Conservation (phyloP, 2,797 vertebrate species). For the Brachyalestes nurse region DNA sequence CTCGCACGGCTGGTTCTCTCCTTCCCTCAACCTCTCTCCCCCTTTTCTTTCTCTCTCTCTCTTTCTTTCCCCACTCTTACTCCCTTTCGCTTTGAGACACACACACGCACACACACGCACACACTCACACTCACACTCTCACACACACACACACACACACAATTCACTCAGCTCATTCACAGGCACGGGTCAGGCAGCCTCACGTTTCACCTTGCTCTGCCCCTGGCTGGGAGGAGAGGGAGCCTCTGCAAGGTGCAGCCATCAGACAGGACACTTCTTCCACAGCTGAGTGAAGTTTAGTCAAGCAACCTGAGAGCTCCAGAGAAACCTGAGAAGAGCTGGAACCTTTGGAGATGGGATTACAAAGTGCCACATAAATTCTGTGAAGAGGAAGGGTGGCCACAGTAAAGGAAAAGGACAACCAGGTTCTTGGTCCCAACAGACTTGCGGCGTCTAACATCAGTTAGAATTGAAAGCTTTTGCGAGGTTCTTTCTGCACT, state of each 20-base stretch:
- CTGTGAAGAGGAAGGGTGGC: slow-evolving; percentile 55
- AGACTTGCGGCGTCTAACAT: slow-evolving; percentile 11
- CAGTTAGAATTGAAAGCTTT: slow-evolving; percentile 46
- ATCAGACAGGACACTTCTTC: slow-evolving; percentile 47
- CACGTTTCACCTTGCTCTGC: slow-evolving; percentile 58
- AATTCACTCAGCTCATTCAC: slow-evolving; percentile 79
- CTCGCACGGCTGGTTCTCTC: slow-evolving; percentile 51
- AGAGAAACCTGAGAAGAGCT: slow-evolving; percentile 55
- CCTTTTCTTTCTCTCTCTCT: slow-evolving; percentile 42
- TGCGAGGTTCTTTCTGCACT: slow-evolving; percentile 32
- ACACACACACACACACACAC: slow-evolving; percentile 66
- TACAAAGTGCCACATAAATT: slow-evolving; percentile 54
- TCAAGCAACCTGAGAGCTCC: slow-evolving; percentile 32
- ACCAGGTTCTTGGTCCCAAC: slow-evolving; percentile 14
- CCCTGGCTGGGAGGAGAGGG: slow-evolving; percentile 51
- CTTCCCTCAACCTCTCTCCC: slow-evolving; percentile 44
- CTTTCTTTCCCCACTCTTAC: slow-evolving; percentile 53
- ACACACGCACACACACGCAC: slow-evolving; percentile 64
- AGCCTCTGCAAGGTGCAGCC: slow-evolving; percentile 57
- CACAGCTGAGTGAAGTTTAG: slow-evolving; percentile 30
- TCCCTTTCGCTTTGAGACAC: slow-evolving; percentile 40
- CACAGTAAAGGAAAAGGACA: slow-evolving; percentile 18
- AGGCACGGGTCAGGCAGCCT: slow-evolving; percentile 72
- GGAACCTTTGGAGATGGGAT: slow-evolving; percentile 65
- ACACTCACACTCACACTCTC: slow-evolving; percentile 76